Evolutionary conservation across 2,797 vertebrate species (phyloP), one percentile per base, ranked within the genome.

Genomic region (Hippocampus kuda): DNA sequence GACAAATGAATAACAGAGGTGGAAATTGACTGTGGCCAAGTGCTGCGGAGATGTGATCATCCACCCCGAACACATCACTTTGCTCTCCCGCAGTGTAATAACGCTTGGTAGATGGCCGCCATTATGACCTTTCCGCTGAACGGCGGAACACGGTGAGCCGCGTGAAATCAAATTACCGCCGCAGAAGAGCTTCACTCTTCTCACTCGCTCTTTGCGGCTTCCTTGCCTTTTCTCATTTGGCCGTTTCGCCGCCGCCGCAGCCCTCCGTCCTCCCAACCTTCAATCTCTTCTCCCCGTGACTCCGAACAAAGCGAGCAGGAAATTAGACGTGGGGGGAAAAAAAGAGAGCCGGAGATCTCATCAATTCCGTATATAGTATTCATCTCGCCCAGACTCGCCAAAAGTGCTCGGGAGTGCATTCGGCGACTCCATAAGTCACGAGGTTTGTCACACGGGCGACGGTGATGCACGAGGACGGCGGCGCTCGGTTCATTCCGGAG

Each of bases 401-500:
- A 83, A 90, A 88, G 86, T 88, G 88, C 83, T 84, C 78, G 84
- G 84, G 84, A 88, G 85, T 88, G 86, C 85, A 88, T 87, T 80
- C 68, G 51, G 74, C 20, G 75, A 83, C 86, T 84, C 83, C 77
- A 90, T 91, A 90, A 89, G 87, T 91, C 90, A 89, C 75, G 78
- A 74, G 76, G 4, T 78, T 83, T 91, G 89, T 90, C 90, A 90
- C 76, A 75, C 81, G 73, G 77, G 66, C 71, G 71, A 87, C 82
- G 79, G 85, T 87, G 88, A 90, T 89, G 75, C 86, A 88, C 86
- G 87, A 82, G 80, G 81, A 83, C 66, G 56, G 71, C 65, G n/a
- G 69, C 16, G 34, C 78, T 78, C 68, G 51, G 80, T 84, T 87
- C 77, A 75, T 85, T 82, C 76, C 76, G 34, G 80, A 78, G 75